Evolutionary conservation across 2,888 invertebrate genomes (phyloP).

Genomic region (Agrotis clavis): DNA sequence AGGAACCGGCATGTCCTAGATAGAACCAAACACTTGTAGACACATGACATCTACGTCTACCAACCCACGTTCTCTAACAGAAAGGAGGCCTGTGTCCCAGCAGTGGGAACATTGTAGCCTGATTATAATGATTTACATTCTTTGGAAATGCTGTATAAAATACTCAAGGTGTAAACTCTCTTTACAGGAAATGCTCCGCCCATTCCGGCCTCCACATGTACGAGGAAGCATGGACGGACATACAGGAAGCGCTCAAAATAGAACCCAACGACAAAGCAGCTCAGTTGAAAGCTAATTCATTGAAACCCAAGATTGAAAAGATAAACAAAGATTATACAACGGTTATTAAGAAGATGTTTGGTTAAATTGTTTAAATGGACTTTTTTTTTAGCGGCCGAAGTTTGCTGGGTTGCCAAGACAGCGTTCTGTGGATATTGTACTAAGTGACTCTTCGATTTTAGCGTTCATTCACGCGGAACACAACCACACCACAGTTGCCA

Average conservation of each 20-base stretch:
- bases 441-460: conserved; percentile 4
- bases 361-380: conserved; percentile 55
- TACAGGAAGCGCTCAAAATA: conserved; percentile 89
- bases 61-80: too few species aligned
- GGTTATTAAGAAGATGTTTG: conserved; percentile 92
- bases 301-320: conserved; percentile 90
- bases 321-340: conserved; percentile 91
- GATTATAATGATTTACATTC: too few species aligned
- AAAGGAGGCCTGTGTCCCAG: too few species aligned
- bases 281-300: conserved; percentile 90
- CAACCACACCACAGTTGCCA: too few species aligned
- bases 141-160: too few species aligned
- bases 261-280: conserved; percentile 93
- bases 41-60: too few species aligned
- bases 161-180: neutral
- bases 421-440: neutral
- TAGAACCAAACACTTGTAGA: too few species aligned
- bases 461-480: too few species aligned
- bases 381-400: conserved; percentile 16
- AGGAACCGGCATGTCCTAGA: too few species aligned
- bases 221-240: conserved; percentile 92
- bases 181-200: conserved; percentile 94
- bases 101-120: too few species aligned
- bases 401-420: neutral
- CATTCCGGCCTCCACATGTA: conserved; percentile 92